Evolutionary conservation across 1,140 invertebrate species (phyloP).

Genomic region (Onthophagus taurus): DNA sequence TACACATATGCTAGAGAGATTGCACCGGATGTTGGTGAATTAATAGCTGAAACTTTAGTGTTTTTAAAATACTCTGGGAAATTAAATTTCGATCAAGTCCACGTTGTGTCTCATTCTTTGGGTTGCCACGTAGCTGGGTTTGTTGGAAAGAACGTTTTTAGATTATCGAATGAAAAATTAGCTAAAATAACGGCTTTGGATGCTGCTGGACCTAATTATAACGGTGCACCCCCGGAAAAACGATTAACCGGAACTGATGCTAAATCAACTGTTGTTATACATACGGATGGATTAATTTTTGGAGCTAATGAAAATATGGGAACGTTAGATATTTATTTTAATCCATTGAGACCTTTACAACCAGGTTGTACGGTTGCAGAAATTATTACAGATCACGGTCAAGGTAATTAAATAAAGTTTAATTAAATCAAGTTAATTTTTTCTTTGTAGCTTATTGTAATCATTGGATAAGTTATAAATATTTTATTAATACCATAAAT

Average conservation of each 20-base stretch:
- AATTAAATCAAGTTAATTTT: neutral
- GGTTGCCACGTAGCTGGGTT: constrained; percentile 65
- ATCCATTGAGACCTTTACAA: constrained; percentile 50
- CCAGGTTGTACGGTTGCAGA: constrained; percentile 42
- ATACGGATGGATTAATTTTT: constrained; percentile 51
- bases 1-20: no score
- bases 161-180: neutral
- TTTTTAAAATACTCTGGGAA: neutral
- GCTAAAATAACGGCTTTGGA: constrained; percentile 57
- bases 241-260: constrained; percentile 55
- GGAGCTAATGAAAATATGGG: constrained; percentile 47
- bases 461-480: neutral
- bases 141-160: constrained; percentile 42
- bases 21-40: no score
- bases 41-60: neutral
- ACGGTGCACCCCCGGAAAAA: neutral
- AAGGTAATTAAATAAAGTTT: neutral
- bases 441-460: neutral
- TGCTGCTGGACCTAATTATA: constrained; percentile 61
- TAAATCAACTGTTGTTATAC: constrained; percentile 61
- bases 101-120: constrained; percentile 55
- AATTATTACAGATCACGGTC: neutral
- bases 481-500: neutral
- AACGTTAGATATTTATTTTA: constrained; percentile 70
- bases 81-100: neutral